Conservation (phyloP, 1,140 invertebrate species). For the Aphelenchoides besseyi region DNA sequence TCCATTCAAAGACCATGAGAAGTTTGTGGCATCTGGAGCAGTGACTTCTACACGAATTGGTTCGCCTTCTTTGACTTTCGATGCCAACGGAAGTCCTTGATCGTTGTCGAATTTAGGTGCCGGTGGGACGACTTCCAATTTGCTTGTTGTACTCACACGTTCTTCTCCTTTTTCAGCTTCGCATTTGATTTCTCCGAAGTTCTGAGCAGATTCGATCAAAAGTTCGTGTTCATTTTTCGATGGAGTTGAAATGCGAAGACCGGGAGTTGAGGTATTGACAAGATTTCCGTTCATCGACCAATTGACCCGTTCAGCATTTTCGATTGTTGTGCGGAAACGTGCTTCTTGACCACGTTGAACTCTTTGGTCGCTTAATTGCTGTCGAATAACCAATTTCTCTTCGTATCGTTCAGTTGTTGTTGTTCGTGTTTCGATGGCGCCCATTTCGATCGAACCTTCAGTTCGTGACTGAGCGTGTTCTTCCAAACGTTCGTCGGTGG, state of each 20-base stretch:
- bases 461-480: slow-evolving; percentile 13
- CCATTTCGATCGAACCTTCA: slow-evolving; percentile 5
- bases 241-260: background rate
- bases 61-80: slow-evolving; percentile 7
- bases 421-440: background rate
- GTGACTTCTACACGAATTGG: slow-evolving; percentile 4
- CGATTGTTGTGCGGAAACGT: slow-evolving; percentile 49
- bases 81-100: background rate
- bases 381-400: slow-evolving; percentile 35
- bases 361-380: slow-evolving; percentile 42
- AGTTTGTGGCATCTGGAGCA: background rate
- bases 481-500: background rate
- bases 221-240: slow-evolving; percentile 13
- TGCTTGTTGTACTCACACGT: background rate
- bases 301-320: slow-evolving; percentile 35
- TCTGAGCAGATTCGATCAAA: slow-evolving; percentile 15
- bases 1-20: background rate
- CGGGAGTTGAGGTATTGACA: slow-evolving; percentile 14
- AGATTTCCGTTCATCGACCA: slow-evolving; percentile 38
- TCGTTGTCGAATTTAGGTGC: background rate
- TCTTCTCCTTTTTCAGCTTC: slow-evolving; percentile 11
- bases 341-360: slow-evolving; percentile 45
- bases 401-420: slow-evolving; percentile 23
- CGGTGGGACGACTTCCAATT: slow-evolving; percentile 9
- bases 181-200: slow-evolving; percentile 3